Conservation (phyloP, 1,140 invertebrate species). For the Eupristina koningsbergeri region DNA sequence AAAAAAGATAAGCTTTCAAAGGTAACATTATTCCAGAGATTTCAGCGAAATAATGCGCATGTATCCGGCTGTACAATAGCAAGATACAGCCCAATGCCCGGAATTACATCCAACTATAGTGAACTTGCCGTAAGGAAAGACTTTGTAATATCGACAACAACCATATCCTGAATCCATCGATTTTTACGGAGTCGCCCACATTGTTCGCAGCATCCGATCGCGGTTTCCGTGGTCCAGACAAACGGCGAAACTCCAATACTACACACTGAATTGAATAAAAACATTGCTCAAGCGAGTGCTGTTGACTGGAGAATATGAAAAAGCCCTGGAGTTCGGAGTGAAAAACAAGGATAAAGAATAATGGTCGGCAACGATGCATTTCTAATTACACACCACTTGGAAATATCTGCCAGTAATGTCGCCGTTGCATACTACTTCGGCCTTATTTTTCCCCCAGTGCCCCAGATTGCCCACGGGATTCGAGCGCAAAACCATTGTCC, state of each 20-base stretch:
- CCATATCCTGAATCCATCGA: not conserved
- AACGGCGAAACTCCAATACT: not conserved
- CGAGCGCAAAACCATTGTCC: not conserved
- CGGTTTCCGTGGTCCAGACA: not conserved
- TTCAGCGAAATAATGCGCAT: no score
- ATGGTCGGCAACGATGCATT: not conserved
- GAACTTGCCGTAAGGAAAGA: not conserved
- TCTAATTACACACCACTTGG: constrained; percentile 4
- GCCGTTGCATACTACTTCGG: not conserved
- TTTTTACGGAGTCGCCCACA: not conserved
- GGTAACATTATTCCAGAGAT: no score
- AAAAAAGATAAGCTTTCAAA: no score
- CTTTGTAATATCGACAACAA: not conserved
- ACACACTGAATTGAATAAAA: not conserved
- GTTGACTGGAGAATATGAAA: not conserved
- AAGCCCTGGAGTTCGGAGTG: not conserved
- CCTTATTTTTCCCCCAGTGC: not conserved
- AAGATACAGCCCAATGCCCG: not conserved
- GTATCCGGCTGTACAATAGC: not conserved
- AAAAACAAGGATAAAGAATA: not conserved
- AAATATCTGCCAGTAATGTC: constrained; percentile 22
- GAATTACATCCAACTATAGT: not conserved
- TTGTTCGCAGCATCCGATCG: not conserved
- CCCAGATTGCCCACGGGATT: not conserved
- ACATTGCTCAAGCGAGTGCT: not conserved